Percentiles rank a stretch among this genome's conserved stretches.
These are phyloP conservation scores for Cantharis flavilabris DNA, from an alignment of 2,888 invertebrate genomes.

Conservation along the genomic window DNA sequence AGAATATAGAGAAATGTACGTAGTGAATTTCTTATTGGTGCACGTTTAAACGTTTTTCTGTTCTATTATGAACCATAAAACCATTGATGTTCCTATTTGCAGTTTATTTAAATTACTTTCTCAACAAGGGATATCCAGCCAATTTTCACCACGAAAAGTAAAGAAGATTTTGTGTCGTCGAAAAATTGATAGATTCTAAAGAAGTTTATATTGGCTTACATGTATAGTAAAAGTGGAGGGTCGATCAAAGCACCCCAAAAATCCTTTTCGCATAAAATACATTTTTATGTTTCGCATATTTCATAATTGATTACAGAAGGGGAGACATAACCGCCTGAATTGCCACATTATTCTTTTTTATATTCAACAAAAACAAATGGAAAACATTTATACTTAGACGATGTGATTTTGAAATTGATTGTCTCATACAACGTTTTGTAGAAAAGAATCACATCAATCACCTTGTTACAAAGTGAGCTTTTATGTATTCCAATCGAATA, in stretches of 20 bases:
- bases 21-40: constrained; percentile 19
- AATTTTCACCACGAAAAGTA: constrained; percentile 43
- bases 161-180: constrained; percentile 42
- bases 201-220: constrained; percentile 35
- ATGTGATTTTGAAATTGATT: constrained; percentile 46
- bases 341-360: constrained; percentile 47
- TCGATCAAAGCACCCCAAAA: constrained; percentile 40
- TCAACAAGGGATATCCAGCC: constrained; percentile 41
- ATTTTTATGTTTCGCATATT: constrained; percentile 48
- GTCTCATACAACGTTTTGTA: constrained; percentile 35
- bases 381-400: constrained; percentile 42
- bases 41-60: constrained; percentile 12
- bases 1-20: constrained; percentile 14
- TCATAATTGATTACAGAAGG: constrained; percentile 48
- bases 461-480: constrained; percentile 1
- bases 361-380: constrained; percentile 43
- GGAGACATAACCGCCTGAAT: constrained; percentile 42
- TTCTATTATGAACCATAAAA: constrained; percentile 26
- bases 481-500: constrained; percentile 3
- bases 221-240: constrained; percentile 38
- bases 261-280: constrained; percentile 41
- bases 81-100: constrained; percentile 50
- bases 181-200: constrained; percentile 48
- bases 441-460: constrained; percentile 6
- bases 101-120: constrained; percentile 53